These are phyloP conservation scores for Sardinella longiceps DNA, from an alignment of 2,797 vertebrate genomes.

Conservation along the genomic window DNA sequence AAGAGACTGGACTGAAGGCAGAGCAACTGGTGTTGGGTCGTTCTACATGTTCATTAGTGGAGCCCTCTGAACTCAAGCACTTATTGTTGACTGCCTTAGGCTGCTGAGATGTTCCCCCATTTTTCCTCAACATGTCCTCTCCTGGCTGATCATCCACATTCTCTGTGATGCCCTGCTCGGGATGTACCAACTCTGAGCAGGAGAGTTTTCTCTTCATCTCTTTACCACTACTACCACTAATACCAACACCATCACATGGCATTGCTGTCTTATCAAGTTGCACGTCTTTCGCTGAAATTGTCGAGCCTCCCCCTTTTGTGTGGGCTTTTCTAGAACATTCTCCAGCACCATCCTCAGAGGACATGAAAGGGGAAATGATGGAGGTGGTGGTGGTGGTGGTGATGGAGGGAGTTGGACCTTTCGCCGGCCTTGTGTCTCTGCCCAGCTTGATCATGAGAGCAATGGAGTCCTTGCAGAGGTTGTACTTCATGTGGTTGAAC, in stretches of 20 bases:
- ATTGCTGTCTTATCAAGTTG: not conserved
- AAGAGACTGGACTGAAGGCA: slow-evolving; percentile 82
- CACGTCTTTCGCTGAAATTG: not conserved
- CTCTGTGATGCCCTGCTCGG: slow-evolving; percentile 47
- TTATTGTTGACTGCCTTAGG: no score
- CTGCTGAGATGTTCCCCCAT: not conserved
- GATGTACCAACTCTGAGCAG: slow-evolving; percentile 51
- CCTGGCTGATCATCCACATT: slow-evolving; percentile 46
- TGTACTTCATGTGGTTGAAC: slow-evolving; percentile 98
- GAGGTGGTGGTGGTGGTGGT: slow-evolving; percentile 42
- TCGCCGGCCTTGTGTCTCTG: slow-evolving; percentile 59
- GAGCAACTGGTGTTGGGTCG: slow-evolving; percentile 55
- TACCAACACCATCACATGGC: not conserved
- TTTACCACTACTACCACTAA: slow-evolving; percentile 42
- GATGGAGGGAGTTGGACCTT: not conserved
- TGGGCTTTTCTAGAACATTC: not conserved
- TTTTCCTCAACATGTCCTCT: not conserved
- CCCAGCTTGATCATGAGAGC: slow-evolving; percentile 85
- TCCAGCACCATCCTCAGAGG: slow-evolving; percentile 37
- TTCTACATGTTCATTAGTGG: not conserved
- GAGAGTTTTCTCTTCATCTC: slow-evolving; percentile 49
- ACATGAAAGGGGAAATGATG: slow-evolving; percentile 33
- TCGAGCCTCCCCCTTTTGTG: not conserved
- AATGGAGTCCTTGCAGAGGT: slow-evolving; percentile 94
- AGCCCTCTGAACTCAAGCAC: not conserved